Evolutionary conservation across 1,140 invertebrate genomes (phyloP), one percentile per base, ranked within the genome.

Genomic region (Pseudachorutes palmiensis): DNA sequence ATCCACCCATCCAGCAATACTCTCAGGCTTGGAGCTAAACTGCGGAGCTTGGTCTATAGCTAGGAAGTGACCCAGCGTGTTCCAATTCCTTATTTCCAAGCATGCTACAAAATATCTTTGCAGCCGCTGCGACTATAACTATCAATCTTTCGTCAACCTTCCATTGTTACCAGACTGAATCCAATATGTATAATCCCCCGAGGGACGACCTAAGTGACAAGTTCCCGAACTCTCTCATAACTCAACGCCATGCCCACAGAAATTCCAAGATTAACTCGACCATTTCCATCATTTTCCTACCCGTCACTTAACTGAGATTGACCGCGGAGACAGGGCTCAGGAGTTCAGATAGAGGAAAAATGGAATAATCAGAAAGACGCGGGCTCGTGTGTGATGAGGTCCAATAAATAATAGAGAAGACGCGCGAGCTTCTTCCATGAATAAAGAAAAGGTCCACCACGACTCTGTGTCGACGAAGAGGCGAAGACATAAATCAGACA

Each of bases 401-500:
- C 14, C 5, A 55, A 55, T 55, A 55, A 55, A 55, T 55, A 55
- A 55, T 55, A 55, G 51, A 55, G 24, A 55, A 24, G 51, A 9
- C 5, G 14, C 12, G 51, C 51, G 12, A 12, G 12, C 5, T 26
- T 26, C 51, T 55, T 24, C 51, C 51, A 55, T 55, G 51, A 55
- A 55, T 55, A 55, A 24, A 16, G 51, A 55, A 55, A 26, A 26
- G 36, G 9, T 45, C 36, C 36, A 12, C 19, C 36, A n/a, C n/a
- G n/a, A 9, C 36, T 45, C 36, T 12, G 9, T 55, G 3, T 55
- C 24, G 12, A 22, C 9, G 51, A 5, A 14, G 24, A 55, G 51
- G 51, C 51, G 51, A 55, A 55, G 51, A 55, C 51, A 55, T 55
- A 55, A 55, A 55, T 55, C 51, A 55, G 51, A 55, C 51, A 9